Evolutionary conservation across 2,888 invertebrate genomes (phyloP).

Genomic region (Leptinotarsa tumamoca): DNA sequence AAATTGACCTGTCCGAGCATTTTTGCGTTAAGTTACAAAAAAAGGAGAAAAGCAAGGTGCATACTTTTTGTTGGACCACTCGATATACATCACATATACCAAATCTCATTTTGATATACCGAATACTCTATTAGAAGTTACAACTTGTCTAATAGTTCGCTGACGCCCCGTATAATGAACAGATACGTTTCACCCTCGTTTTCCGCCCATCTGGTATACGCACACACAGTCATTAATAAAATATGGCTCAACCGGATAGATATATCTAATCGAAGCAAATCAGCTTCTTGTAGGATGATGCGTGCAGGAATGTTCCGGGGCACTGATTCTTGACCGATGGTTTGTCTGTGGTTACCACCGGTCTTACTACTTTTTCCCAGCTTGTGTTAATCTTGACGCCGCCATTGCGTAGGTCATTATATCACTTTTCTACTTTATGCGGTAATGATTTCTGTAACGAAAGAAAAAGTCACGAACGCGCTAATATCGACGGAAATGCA

Average conservation of each 20-base stretch:
- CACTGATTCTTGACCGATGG: constrained; percentile 21
- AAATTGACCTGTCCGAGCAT: no score
- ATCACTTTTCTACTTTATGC: constrained; percentile 7
- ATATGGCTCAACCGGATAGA: constrained; percentile 9
- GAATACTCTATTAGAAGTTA: no score
- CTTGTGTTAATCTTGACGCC: constrained; percentile 2
- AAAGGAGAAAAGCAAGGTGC: no score
- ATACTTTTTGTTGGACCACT: no score
- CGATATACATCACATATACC: no score
- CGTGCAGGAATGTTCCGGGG: constrained; percentile 28
- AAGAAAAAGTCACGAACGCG: not conserved
- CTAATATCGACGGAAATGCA: not conserved
- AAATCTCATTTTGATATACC: no score
- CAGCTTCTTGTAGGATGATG: constrained; percentile 21
- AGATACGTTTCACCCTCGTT: not conserved
- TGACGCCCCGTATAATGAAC: no score
- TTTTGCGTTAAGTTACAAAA: no score
- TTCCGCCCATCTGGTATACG: not conserved
- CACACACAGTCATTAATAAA: not conserved
- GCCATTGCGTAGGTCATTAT: constrained; percentile 4
- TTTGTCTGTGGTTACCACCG: constrained; percentile 18
- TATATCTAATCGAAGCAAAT: constrained; percentile 22
- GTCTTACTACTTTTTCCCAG: constrained; percentile 1
- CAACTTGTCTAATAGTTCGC: no score
- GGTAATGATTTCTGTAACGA: not conserved